Evolutionary conservation across 2,888 invertebrate species (phyloP).

Genomic region (Zygothrica quintamaculata): DNA sequence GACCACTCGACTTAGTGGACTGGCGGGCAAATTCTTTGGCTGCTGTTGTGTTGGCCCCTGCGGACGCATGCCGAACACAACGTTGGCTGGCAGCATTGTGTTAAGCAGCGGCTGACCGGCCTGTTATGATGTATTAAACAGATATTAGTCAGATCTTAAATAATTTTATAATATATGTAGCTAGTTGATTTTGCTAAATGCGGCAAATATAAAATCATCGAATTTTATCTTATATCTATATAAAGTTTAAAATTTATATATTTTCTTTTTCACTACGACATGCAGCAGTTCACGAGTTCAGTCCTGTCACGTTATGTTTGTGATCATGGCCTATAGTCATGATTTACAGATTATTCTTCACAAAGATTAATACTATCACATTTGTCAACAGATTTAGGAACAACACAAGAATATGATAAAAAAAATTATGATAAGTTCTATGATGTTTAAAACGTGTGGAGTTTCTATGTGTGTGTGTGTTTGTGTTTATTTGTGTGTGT

Average conservation of each 20-base stretch:
- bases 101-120: slow-evolving; percentile 87
- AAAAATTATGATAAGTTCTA: slow-evolving; percentile 6
- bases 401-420: slow-evolving; percentile 6
- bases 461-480: background rate
- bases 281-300: slow-evolving; percentile 49
- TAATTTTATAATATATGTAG: slow-evolving; percentile 46
- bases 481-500: background rate
- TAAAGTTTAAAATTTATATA: background rate
- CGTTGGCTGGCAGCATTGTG: slow-evolving; percentile 90
- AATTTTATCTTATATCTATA: slow-evolving; percentile 5
- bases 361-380: slow-evolving; percentile 35
- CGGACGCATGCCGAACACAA: slow-evolving; percentile 93
- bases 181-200: slow-evolving; percentile 30
- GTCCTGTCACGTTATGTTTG: slow-evolving; percentile 16
- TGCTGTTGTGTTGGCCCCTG: slow-evolving; percentile 88
- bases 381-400: slow-evolving; percentile 67
- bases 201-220: slow-evolving; percentile 36
- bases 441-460: too few relatives aligned
- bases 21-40: slow-evolving; percentile 90
- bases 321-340: slow-evolving; percentile 37
- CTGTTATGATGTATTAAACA: slow-evolving; percentile 61
- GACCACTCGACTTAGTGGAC: slow-evolving; percentile 92
- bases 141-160: slow-evolving; percentile 68
- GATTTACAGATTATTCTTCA: slow-evolving; percentile 22
- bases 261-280: slow-evolving; percentile 45